Base-by-base conservation (phyloP, 2,888 invertebrate species). In the Amblyteles armatorius region DNA sequence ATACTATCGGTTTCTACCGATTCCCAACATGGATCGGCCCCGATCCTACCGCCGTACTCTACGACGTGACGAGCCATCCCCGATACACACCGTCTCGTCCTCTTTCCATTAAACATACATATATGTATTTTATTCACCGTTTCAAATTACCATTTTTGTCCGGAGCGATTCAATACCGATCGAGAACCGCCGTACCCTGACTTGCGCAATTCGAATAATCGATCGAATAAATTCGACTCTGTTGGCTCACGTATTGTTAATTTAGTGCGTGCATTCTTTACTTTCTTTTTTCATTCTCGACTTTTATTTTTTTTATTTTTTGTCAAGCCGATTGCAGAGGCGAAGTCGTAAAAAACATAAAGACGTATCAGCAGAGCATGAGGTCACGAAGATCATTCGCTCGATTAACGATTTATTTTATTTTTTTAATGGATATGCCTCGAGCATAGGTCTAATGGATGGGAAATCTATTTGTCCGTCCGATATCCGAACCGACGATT, bases 1-100 rank as follows among this genome's bases (percentile, higher is more conserved):
- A 67, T n/a, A 82, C 72, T 82, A 85, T 85, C 82, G 82, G 78
- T 85, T 85, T 78, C 74, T 73, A 80, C 48, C 85, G 78, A 80
- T 69, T 79, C 85, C 85, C 57, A 80, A 85, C 48, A 85, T 77
- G 85, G 85, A 26, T 65, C 44, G 44, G 85, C 68, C 82, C 83
- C 69, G 80, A 83, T 85, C 80, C 73, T 16, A 44, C n/a, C 65
- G 48, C 52, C 52, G 63, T 74, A 44, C 22, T 44, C 68, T 40
- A 36, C 60, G 36, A 69, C 81, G 40, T 55, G 63, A 29, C 16
- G 55, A 63, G 40, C 57, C 52, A 69, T 82, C 82, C 72, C 60
- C 50, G 48, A 72, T 52, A 65, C 36, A 50, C 67, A 44, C 44
- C 44, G 44, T 74, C 76, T 79, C 60, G 69, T 57, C 26, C 74